Evolutionary conservation across 1,140 invertebrate species (phyloP), one percentile per base, ranked within the genome.

Genomic region (Calephelis nemesis): DNA sequence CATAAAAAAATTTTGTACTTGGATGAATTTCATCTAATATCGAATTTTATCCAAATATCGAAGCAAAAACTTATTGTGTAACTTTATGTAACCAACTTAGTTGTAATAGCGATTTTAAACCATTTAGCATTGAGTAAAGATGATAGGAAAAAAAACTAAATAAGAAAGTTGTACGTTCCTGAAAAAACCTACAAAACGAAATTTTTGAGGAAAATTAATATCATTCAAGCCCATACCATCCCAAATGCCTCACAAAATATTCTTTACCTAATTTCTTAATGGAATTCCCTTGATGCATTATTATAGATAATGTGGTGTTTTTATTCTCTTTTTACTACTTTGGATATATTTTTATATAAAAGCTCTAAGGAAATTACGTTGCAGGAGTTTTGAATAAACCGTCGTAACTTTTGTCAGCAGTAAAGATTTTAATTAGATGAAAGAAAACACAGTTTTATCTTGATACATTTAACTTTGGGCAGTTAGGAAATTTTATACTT

Each of bases 201-300:
- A 39, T 11, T 39, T 58, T 9, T 52, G 6, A 54, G 8, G 52
- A 12, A 58, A 39, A 39, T 58, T 58, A 58, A 58, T 58, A 15
- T 30, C 42, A 7, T 45, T 15, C 11, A 45, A 9, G 19, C 40
- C n/a, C 42, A 19, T 63, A 15, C 45, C 40, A 5, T 13, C 47
- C 42, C 62, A 45, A 45, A 45, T 45, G 42, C 49, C 50, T 66
- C 63, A 67, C 67, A 13, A 48, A 74, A 72, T 68, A 68, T 70
- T 68, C 65, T 49, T 67, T 66, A 66, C 69, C 73, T 81, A 81
- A 81, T 81, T 71, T 77, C 71, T 60, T 81, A 81, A 81, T 79
- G 77, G 79, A 66, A 10, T 47, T 74, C 74, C 63, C 75, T 42
- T 13, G 72, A 72, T 47, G 54, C 62, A 62, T 63, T 42, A 64